A percentile compares a stretch with the other conserved stretches of the same genome.
Conservation (phyloP, 2,797 vertebrate genomes). For the Tympanoctomys barrerae region DNA sequence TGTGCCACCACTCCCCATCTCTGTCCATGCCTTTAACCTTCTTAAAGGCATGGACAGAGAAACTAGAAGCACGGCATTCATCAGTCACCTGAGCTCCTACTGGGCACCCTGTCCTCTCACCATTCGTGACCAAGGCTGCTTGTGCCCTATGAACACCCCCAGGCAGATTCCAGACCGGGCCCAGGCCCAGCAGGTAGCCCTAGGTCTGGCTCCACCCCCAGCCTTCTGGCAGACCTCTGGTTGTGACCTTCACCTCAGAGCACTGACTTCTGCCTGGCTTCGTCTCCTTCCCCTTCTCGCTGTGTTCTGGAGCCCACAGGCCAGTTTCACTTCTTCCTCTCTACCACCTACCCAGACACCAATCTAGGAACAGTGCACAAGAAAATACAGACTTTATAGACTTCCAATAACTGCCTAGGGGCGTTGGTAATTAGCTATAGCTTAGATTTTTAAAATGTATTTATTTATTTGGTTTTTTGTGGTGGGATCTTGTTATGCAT, state of each 20-base stretch:
- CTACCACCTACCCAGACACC: neutral
- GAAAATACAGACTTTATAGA: neutral
- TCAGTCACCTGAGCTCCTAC: neutral
- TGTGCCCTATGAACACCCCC: neutral
- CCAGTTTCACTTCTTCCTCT: neutral
- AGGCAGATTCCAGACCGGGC: neutral
- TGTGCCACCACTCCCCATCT: no score
- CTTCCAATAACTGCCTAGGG: neutral
- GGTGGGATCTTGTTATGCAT: neutral
- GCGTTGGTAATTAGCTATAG: neutral
- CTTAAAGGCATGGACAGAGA: no score
- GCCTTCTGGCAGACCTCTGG: neutral
- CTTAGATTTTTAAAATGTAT: conserved; percentile 21
- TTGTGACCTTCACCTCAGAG: neutral
- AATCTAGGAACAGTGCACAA: neutral
- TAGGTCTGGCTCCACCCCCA: neutral
- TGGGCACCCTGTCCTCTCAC: neutral
- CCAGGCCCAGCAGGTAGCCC: neutral
- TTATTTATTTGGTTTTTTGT: neutral
- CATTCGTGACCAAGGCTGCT: neutral
- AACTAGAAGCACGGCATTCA: neutral
- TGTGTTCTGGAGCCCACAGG: neutral
- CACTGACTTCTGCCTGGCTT: neutral
- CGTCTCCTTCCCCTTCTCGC: neutral
- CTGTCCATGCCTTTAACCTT: neutral